Evolutionary conservation across 2,113 vertebrate species (phyloP).

Genomic region (Rynchops niger): DNA sequence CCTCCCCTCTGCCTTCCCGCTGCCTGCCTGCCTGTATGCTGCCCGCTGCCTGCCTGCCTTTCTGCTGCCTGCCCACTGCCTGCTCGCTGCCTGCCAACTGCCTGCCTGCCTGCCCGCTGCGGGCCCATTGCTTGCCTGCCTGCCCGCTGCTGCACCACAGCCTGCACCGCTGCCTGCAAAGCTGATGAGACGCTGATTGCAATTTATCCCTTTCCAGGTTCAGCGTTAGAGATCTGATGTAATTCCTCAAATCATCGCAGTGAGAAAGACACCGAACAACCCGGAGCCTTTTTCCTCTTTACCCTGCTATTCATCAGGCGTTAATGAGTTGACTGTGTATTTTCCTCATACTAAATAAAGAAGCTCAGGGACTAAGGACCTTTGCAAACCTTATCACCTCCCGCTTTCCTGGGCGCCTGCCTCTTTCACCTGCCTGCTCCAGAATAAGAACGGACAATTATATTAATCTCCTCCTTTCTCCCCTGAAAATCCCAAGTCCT

Average conservation of each 20-base stretch:
- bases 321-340: not conserved
- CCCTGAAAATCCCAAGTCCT: not conserved
- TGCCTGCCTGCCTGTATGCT: not conserved
- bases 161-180: not conserved
- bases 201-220: not conserved
- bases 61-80: not conserved
- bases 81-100: not conserved
- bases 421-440: not conserved
- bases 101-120: not conserved
- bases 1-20: not conserved
- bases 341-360: not conserved
- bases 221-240: not conserved
- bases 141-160: not conserved
- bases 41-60: not conserved
- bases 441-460: not conserved
- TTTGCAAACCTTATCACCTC: not conserved
- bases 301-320: not conserved
- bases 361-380: not conserved
- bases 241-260: not conserved
- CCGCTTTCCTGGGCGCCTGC: not conserved
- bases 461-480: constrained; percentile 7
- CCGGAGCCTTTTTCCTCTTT: not conserved
- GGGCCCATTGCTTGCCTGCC: too few relatives aligned
- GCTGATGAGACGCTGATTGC: not conserved
- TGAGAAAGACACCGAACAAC: not conserved